These are phyloP conservation scores for Formica selysi DNA, from an alignment of 1,140 invertebrate species.

Conservation along the genomic window DNA sequence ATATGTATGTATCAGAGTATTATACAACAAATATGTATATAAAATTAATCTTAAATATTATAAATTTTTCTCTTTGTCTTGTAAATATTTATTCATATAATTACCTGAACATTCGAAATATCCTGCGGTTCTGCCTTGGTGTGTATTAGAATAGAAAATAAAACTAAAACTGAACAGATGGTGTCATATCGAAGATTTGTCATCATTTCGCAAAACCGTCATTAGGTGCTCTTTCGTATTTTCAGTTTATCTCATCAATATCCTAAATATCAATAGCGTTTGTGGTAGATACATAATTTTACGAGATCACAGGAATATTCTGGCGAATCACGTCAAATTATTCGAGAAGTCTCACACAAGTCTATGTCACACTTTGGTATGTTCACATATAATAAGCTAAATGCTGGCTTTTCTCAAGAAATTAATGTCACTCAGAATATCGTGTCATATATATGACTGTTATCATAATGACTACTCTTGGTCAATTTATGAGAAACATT, in stretches of 20 bases:
- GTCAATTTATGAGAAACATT: background rate
- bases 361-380: slow-evolving; percentile 25
- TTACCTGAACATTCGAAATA: slow-evolving; percentile 69
- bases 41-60: background rate
- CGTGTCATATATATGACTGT: background rate
- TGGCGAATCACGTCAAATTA: background rate
- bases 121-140: slow-evolving; percentile 37
- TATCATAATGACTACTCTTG: background rate
- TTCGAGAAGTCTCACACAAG: background rate
- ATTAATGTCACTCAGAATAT: background rate
- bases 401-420: background rate
- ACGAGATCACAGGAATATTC: background rate
- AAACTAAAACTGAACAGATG: slow-evolving; percentile 64
- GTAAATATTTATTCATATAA: background rate
- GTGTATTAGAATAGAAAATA: slow-evolving; percentile 58
- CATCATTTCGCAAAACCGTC: slow-evolving; percentile 66
- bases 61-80: slow-evolving; percentile 34
- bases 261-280: background rate
- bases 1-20: background rate
- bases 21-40: background rate
- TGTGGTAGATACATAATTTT: background rate
- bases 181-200: slow-evolving; percentile 66
- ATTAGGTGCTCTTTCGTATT: slow-evolving; percentile 45
- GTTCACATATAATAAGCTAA: background rate
- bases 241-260: slow-evolving; percentile 11